A percentile compares a stretch with the other conserved stretches of the same genome.
These are phyloP conservation scores for Nysson spinosus DNA, from an alignment of 2,888 invertebrate species.

Conservation along the genomic window DNA sequence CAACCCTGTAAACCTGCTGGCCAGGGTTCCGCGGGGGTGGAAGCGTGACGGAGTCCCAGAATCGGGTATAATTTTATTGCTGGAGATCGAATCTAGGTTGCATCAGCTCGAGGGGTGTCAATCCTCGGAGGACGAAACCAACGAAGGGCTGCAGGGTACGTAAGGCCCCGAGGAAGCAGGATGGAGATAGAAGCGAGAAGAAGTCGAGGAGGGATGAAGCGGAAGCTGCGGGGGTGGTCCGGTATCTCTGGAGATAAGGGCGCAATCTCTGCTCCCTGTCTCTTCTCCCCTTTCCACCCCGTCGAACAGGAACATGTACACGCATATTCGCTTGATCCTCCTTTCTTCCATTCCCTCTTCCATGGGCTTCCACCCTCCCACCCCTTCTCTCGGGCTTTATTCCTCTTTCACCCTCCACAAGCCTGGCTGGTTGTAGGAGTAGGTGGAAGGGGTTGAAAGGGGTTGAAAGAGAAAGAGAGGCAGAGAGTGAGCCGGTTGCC, in stretches of 20 bases:
- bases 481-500: constrained; percentile 31
- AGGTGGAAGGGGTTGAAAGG: constrained; percentile 52
- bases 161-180: constrained; percentile 15
- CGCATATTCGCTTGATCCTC: not conserved
- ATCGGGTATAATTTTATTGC: constrained; percentile 67
- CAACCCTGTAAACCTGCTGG: not conserved
- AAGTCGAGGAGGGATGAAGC: constrained; percentile 55
- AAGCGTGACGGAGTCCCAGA: constrained; percentile 2
- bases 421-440: too few relatives aligned
- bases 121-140: constrained; percentile 43
- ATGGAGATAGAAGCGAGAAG: constrained; percentile 13
- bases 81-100: constrained; percentile 64
- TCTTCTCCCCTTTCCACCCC: constrained; percentile 13
- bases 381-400: constrained; percentile 31
- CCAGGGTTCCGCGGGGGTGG: not conserved
- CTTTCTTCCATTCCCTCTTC: constrained; percentile 35
- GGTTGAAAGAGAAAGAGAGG: constrained; percentile 39
- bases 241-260: constrained; percentile 72
- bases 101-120: constrained; percentile 49
- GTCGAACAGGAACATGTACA: too few relatives aligned
- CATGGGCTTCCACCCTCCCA: constrained; percentile 13
- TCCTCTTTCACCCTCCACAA: constrained; percentile 19
- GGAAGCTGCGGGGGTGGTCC: constrained; percentile 56
- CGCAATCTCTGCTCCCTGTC: constrained; percentile 28
- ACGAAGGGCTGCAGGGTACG: constrained; percentile 30